phyloP scores from a whole-genome alignment of 1,140 invertebrate species.

The Aphaenogaster ashmeadi region DNA sequence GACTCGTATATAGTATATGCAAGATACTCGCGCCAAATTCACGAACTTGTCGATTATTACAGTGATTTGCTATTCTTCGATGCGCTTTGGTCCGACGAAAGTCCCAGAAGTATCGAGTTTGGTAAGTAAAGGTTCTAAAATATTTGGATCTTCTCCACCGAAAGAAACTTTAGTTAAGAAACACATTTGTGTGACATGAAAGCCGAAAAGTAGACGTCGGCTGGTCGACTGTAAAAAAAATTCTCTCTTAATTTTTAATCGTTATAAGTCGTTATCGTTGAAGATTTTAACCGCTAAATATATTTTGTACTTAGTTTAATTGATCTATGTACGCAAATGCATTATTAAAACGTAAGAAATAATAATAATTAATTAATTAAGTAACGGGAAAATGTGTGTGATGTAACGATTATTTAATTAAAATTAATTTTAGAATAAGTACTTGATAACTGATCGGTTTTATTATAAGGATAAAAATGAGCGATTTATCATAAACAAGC shows the following conservation, averaged over 20 bases:
- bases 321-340: background rate
- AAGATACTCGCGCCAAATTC: background rate
- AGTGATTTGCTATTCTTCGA: conserved; percentile 20
- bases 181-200: conserved; percentile 26
- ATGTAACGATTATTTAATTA: background rate
- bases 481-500: conserved; percentile 49
- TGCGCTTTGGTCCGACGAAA: conserved; percentile 21
- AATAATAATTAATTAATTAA: background rate
- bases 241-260: background rate
- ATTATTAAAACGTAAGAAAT: background rate
- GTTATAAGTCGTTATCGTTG: background rate
- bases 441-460: background rate
- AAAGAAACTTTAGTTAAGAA: conserved; percentile 58
- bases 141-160: conserved; percentile 38
- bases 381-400: background rate
- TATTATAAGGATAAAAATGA: conserved; percentile 26
- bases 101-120: conserved; percentile 42
- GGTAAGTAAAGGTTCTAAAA: conserved; percentile 61
- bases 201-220: background rate
- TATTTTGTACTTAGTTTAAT: background rate
- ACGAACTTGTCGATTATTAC: conserved; percentile 26
- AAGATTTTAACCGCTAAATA: background rate
- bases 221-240: background rate
- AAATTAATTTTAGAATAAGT: background rate
- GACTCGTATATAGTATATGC: background rate